A percentile compares a stretch with the other conserved stretches of the same genome.
Conservation (phyloP, 1,140 invertebrate genomes). For the Heliothis subflexa region DNA sequence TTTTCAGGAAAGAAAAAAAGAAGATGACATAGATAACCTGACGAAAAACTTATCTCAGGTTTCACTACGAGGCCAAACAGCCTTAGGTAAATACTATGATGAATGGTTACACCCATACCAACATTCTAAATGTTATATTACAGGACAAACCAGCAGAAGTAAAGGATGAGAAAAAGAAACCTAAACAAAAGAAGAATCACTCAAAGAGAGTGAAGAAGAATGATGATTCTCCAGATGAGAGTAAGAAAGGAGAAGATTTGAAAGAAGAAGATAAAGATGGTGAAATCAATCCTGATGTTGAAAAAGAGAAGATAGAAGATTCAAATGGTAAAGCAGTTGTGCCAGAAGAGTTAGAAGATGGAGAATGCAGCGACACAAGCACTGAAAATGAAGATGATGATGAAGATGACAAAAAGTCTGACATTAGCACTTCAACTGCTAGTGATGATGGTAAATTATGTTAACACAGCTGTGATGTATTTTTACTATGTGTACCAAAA, state of each 20-base stretch:
- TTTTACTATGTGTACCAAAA: neutral
- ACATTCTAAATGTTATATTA: constrained; percentile 80
- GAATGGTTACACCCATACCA: constrained; percentile 73
- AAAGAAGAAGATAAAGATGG: constrained; percentile 45
- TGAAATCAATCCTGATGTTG: constrained; percentile 18
- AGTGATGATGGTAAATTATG: constrained; percentile 77
- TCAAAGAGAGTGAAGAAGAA: constrained; percentile 53
- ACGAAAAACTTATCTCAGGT: constrained; percentile 87
- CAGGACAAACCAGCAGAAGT: constrained; percentile 76
- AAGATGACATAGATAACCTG: constrained; percentile 87
- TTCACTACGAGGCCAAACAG: constrained; percentile 85
- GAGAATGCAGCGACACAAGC: constrained; percentile 88
- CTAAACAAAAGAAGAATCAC: constrained; percentile 6
- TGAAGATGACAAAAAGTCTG: constrained; percentile 58
- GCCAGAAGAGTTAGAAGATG: constrained; percentile 86
- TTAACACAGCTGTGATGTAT: constrained; percentile 14
- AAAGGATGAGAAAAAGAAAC: constrained; percentile 35
- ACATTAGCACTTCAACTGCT: constrained; percentile 69
- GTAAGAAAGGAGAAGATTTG: constrained; percentile 53
- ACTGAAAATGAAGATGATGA: constrained; percentile 61
- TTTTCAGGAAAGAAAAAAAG: constrained; percentile 84
- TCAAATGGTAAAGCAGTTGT: constrained; percentile 34
- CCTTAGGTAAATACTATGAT: constrained; percentile 87
- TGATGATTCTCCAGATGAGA: constrained; percentile 41
- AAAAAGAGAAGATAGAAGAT: constrained; percentile 51